Percentiles rank a stretch among this genome's conserved stretches.
These are phyloP conservation scores for Spinus pinus DNA, from an alignment of 2,797 vertebrate species.

Conservation along the genomic window DNA sequence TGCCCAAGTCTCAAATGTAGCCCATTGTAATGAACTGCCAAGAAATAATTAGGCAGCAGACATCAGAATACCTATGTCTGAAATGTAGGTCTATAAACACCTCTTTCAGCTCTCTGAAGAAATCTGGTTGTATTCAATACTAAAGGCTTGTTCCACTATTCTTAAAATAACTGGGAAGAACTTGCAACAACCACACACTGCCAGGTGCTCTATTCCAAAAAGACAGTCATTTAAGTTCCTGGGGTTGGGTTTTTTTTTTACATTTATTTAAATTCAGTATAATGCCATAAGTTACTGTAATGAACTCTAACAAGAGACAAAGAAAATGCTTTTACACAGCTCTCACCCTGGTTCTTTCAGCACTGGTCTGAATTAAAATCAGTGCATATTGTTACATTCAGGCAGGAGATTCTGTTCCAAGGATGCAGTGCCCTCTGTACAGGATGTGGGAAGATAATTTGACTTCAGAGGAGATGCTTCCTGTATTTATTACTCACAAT, in stretches of 20 bases:
- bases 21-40: neutral
- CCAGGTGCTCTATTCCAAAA: conserved; percentile 29
- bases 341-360: neutral
- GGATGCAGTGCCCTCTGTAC: neutral
- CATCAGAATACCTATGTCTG: neutral
- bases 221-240: neutral
- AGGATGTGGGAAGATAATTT: neutral
- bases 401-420: neutral
- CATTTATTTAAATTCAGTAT: neutral
- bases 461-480: neutral
- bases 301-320: neutral
- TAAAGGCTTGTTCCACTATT: neutral
- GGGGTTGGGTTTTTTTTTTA: accelerated
- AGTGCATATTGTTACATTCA: neutral
- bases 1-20: neutral
- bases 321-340: neutral
- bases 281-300: conserved; percentile 13
- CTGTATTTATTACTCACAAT: neutral
- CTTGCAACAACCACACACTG: neutral
- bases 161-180: conserved; percentile 22
- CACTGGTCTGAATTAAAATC: neutral
- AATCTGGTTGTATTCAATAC: neutral
- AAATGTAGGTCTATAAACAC: neutral
- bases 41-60: neutral
- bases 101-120: neutral